Evolutionary conservation across 2,797 vertebrate genomes (phyloP).

Genomic region (Phyllotis vaccarum): DNA sequence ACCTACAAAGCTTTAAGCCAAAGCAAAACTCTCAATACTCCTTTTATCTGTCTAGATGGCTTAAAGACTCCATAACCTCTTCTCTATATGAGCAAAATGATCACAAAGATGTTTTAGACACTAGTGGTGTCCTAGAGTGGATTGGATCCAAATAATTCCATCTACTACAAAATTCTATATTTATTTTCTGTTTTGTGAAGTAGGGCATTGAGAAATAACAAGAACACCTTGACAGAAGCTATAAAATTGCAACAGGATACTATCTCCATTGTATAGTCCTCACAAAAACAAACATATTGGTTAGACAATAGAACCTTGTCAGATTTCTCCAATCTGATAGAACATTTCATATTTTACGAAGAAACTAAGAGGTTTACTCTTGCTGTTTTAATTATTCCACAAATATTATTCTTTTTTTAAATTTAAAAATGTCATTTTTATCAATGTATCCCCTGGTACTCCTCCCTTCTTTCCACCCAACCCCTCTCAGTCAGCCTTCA

Average conservation of each 20-base stretch:
- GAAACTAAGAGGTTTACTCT: conserved; percentile 25
- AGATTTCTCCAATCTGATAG: background rate
- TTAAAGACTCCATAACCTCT: background rate
- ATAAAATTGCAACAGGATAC: background rate
- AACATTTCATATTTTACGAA: conserved; percentile 49
- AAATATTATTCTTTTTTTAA: no score
- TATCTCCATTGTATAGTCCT: background rate
- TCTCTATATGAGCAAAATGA: background rate
- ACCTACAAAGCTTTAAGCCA: background rate
- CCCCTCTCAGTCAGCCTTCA: no score
- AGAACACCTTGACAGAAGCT: background rate
- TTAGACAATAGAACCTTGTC: background rate
- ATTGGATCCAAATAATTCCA: background rate
- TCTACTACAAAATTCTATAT: background rate
- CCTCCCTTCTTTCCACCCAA: no score
- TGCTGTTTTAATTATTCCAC: conserved; percentile 43
- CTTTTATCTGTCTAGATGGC: background rate
- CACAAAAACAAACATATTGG: background rate
- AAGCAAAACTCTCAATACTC: background rate
- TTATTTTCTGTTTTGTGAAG: background rate
- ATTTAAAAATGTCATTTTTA: no score
- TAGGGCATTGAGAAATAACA: conserved; percentile 5
- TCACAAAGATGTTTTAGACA: background rate
- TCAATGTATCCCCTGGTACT: no score
- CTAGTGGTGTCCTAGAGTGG: background rate